Base-by-base conservation (phyloP, 2,888 invertebrate genomes). In the Drosophila infuscata region DNA sequence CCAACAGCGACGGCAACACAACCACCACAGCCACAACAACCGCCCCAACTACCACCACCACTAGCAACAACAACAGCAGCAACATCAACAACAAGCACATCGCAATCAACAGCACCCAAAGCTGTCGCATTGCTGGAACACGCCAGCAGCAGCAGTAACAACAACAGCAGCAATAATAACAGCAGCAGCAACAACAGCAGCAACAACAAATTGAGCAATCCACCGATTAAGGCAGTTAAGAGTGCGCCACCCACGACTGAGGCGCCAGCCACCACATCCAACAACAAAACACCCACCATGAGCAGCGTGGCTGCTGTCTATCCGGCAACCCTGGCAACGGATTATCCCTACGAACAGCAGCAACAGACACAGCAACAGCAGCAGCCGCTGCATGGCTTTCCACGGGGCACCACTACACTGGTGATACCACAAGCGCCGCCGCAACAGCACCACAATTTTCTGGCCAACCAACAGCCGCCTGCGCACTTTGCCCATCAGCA, bases 161-260 rank as follows among this genome's bases (percentile, higher is more conserved):
- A 38, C 8, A 59, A 36, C 57, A 57, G 15, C 29, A 58, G 32
- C 49, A 76, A 41, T 56, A 79, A 60, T 64, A 82, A 84, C 43
- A 46, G 12, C 67, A 74, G 52, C 70, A 70, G 48, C 49, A 62
- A 33, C 49, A 66, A 30, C 32, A 66, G 12, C 20, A 25, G 20
- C 20, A 25, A 25, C 20, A 79, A 70, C 61, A 82, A 85, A 82
- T 72, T 74, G 80, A 85, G 74, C 73, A 85, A 85, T 85, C 85
- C 85, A 85, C 85, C 90, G 90, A 88, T 69, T 53, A 88, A 81
- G 64, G 81, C 77, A 89, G 79, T 80, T 49, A 82, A 81, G 80
- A 77, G 73, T 61, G 75, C 74, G 89, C 76, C 76, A 80, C 69
- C 85, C 72, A 66, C 81, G 74, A 84, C 90, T 88, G 89, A 82